Percentiles rank a stretch among this genome's conserved stretches.
phyloP scores from a whole-genome alignment of 2,113 vertebrate genomes.

The Struthio camelus region DNA sequence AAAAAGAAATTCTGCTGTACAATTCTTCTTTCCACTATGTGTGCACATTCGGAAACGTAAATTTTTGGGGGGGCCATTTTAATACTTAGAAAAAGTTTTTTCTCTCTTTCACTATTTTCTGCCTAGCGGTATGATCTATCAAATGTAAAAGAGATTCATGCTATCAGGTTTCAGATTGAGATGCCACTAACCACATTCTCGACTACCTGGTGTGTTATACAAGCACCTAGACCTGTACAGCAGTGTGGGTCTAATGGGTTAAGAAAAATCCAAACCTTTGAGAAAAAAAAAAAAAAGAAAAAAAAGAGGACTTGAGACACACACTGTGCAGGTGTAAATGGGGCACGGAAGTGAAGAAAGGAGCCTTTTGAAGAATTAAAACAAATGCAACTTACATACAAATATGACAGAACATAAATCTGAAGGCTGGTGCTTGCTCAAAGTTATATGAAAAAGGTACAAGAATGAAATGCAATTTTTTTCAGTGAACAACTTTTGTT shows the following conservation, averaged over 20 bases:
- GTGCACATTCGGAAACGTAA: neutral
- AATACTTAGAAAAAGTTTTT: neutral
- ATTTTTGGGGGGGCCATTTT: neutral
- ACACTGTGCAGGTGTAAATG: neutral
- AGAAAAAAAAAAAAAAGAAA: too few species aligned
- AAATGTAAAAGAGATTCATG: neutral
- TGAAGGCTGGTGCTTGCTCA: neutral
- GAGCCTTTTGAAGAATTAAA: neutral
- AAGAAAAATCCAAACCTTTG: neutral
- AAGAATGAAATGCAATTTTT: slow-evolving; percentile 27
- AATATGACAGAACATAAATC: neutral
- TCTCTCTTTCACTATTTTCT: neutral
- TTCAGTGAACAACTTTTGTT: neutral
- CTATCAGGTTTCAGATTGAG: neutral
- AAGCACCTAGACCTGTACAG: neutral
- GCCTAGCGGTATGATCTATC: neutral
- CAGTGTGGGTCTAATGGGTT: neutral
- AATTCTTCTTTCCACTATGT: neutral
- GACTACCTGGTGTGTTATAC: neutral
- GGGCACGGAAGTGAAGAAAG: neutral
- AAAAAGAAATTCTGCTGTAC: neutral
- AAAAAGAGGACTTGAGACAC: too few species aligned
- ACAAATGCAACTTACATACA: neutral
- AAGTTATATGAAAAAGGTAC: neutral
- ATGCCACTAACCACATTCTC: neutral